Base-by-base conservation (phyloP, 2,113 vertebrate species). In the Grammomys surdaster region DNA sequence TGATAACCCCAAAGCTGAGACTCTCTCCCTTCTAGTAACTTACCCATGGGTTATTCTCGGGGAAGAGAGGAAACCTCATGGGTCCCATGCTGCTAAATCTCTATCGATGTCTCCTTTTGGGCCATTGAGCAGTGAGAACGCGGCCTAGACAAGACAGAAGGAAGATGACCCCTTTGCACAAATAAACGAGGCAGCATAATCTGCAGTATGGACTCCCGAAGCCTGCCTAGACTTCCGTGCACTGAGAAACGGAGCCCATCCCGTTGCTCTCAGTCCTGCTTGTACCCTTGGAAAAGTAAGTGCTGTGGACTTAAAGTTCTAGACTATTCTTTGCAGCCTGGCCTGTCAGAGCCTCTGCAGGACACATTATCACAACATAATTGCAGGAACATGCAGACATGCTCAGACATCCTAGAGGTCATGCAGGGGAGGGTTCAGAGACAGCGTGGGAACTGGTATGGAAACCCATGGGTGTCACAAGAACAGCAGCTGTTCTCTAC, bases 201-300 rank as follows among this genome's bases (percentile, higher is more conserved):
- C 54, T 70, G 75, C 7, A 1, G 16, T 1, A 4, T 26, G 22
- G 75, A 26, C 40, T 82, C 33, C 0, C 80, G n/a, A 51, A 31
- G 33, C 67, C n/a, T 3, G 17, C 14, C n/a, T 40, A 4, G 0
- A n/a, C 46, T 26, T 20, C 48, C 2, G 1, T 10, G 1, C 2
- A 0, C 0, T 17, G 28, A 16, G 46, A 94, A 43, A 9, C 1
- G 2, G 16, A 75, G 56, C 11, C 24, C 80, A 0, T 8, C 24
- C 28, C 67, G 0, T 6, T 8, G 12, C 33, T 89, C 17, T 36
- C 10, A 0, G n/a, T n/a, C 33, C 93, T 89, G 26, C 19, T 63
- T 12, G 24, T 36, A 63, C 75, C 28, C 0, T 22, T 80, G 36
- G 48, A 63, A 80, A 95, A 85, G 51, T 13, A 7, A 60, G n/a